Percentiles rank a stretch among this genome's conserved stretches.
phyloP scores from a whole-genome alignment of 2,113 vertebrate species.

The Engraulis encrasicolus region DNA sequence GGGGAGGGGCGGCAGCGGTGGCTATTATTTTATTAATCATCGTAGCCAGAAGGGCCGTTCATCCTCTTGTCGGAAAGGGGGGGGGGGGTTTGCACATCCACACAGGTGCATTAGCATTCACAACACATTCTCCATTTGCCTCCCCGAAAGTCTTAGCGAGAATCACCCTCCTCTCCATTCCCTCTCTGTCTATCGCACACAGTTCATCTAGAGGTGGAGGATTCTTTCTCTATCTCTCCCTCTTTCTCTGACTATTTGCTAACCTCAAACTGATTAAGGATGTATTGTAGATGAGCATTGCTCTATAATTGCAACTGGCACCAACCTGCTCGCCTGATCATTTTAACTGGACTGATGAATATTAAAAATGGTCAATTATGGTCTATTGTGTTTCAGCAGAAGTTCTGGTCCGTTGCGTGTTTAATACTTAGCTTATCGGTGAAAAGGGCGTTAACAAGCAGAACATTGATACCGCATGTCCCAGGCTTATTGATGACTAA shows the following conservation, averaged over 20 bases:
- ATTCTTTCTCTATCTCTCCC: not conserved
- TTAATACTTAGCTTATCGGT: too few relatives aligned
- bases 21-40: constrained; percentile 15
- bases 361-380: not conserved
- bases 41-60: not conserved
- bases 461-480: too few relatives aligned
- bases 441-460: too few relatives aligned
- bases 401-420: too few relatives aligned
- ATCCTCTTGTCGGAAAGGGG: constrained; percentile 13
- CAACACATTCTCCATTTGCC: not conserved
- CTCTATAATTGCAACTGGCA: not conserved
- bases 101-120: not conserved
- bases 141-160: not conserved
- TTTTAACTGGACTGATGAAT: not conserved
- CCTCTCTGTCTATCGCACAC: not conserved
- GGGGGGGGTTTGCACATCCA: not conserved
- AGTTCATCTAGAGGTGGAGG: not conserved
- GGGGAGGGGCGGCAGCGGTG: not conserved
- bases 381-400: not conserved
- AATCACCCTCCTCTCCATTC: not conserved
- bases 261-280: not conserved
- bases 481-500: too few relatives aligned
- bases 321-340: not conserved
- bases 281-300: not conserved
- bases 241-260: not conserved